Evolutionary conservation across 2,797 vertebrate species (phyloP), one percentile per base, ranked within the genome.

Genomic region (Danionella dracula): DNA sequence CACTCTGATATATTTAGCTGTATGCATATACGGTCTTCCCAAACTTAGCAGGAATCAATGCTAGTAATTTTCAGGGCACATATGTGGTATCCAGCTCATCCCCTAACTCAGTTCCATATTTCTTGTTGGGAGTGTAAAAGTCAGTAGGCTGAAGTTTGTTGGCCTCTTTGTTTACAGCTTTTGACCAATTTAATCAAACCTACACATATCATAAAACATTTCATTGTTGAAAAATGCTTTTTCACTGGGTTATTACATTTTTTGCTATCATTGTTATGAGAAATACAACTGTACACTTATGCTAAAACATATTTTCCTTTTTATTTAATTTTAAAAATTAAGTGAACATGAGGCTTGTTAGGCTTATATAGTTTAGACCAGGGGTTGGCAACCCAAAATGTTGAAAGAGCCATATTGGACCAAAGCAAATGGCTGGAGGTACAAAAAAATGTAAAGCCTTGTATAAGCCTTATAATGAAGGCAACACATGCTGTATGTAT

Each of bases 141-240:
- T 54, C 13, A 44, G 56, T 69, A 65, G 20, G 41, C 55, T 48
- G 34, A 54, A 66, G 32, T 40, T 62, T 68, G 7, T 75, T 70
- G 59, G 55, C 61, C 31, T 32, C 16, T 10, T 53, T 57, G 35
- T 69, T 49, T 66, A 58, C 68, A 31, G 66, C 23, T 41, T 27
- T 45, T 35, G 58, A 37, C 40, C 37, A 21, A 27, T n/a, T 15
- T 34, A 19, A 58, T 32, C 6, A 51, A 31, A 32, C 17, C 15
- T n/a, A 31, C 38, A 37, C n/a, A 5, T 13, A 37, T 23, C 16
- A 0, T 23, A 19, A 42, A n/a, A 46, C 10, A 6, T 40, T 49
- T 20, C 23, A n/a, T 10, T 1, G 23, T 7, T 9, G 8, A 0
- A 42, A 44, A 5, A 13, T 20, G 21, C 15, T 16, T 12, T 61